Evolutionary conservation across 35 echinoderm and acorn worm genomes (phyloP), one percentile per base, ranked within the genome.

Genomic region (Stichopus chloronotus): DNA sequence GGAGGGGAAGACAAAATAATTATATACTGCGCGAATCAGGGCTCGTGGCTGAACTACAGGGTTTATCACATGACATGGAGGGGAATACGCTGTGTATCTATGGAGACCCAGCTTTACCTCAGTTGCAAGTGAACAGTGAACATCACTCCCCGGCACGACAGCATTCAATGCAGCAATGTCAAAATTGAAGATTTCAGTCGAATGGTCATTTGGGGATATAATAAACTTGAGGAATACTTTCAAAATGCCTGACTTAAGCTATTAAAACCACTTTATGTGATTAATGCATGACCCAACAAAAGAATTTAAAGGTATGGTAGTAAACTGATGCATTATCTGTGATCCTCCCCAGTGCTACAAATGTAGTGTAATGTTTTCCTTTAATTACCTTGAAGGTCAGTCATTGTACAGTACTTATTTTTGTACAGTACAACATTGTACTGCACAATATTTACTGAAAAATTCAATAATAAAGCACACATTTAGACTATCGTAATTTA

Each of bases 121-220:
- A 92, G 0, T 76, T 96, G 53, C 74, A 94, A 82, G 58, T 14
- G 0, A 17, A 24, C 55, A 12, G 17, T 9, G 2, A 84, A 93
- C 72, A 12, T 95, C 2, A 93, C 96, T 11, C 52, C 8, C 9
- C 87, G 76, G 4, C 87, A 97, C n/a, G 57, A 55, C 88, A 24
- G 82, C 58, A 43, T 97, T 79, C 55, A 97, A 95, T 55, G 23
- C 10, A 53, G 9, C 91, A 4, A 94, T 96, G 95, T 78, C 54
- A 4, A 92, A 9, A 69, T 90, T 94, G 3, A 52, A 81, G 3
- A 59, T 96, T 53, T 55, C 52, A 53, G 95, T 96, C 1, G 95
- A 96, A 59, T 96, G 95, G 95, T n/a, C 90, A 4, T 96, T 96
- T 92, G 92, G 95, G 7, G 92, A 96, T 82, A 94, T 96, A 57